Evolutionary conservation across 2,797 vertebrate species (phyloP), one percentile per base, ranked within the genome.

Genomic region (Setipinna tenuifilis): DNA sequence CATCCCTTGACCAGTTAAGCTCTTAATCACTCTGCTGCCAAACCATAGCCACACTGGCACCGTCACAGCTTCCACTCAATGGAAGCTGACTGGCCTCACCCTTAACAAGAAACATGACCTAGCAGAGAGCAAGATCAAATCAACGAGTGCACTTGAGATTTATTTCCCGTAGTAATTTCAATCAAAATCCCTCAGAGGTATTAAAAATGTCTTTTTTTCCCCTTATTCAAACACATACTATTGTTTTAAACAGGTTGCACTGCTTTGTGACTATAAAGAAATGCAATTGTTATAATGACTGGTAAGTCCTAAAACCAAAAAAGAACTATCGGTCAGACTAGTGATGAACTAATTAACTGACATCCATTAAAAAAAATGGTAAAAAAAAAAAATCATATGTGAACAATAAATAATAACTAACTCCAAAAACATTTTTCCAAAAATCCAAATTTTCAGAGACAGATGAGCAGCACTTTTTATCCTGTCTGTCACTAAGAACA

Each of bases 1-100:
- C 83, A 50, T 82, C 82, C 81, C 54, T 86, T 87, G 88, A 89
- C 58, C 81, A 87, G 81, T 71, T 86, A 86, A 87, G 83, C 80
- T 75, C 61, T 81, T 88, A 90, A 88, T 87, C 82, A 82, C 75
- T 81, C 75, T 35, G 62, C 35, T 35, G 62, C 35, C 35, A 84
- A 80, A 58, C 85, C 61, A 62, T 58, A 87, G 82, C 80, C 68
- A 82, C 19, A 44, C 44, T 78, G 80, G 44, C 80, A 41, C 50
- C 61, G n/a, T n/a, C n/a, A n/a, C n/a, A n/a, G 50, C 2, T 9
- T 7, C 50, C 7, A 54, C 62, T 25, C 6, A 10, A 75, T 35
- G 28, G 14, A 75, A 35, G 41, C 68, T 75, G 16, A 16, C 14
- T 17, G 65, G 25, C 28, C 25, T 35, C 17, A 35, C 16, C 31